Conservation (phyloP, 1,140 invertebrate genomes). For the Drosophila lini region DNA sequence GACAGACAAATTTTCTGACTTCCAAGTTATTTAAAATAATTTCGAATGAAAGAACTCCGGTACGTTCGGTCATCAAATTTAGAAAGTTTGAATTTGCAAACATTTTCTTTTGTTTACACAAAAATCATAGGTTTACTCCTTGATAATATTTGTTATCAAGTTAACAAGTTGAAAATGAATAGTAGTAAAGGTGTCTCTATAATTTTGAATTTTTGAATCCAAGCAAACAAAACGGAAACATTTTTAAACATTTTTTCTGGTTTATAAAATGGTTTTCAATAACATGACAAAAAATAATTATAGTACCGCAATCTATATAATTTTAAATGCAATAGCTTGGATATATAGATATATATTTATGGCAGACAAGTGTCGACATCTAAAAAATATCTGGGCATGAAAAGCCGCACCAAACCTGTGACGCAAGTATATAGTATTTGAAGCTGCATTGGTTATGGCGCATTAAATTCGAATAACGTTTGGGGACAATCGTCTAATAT, state of each 20-base stretch:
- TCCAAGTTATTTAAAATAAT: too few relatives aligned
- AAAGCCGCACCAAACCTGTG: conserved; percentile 45
- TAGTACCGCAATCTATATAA: conserved; percentile 4
- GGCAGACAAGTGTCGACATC: conserved; percentile 10
- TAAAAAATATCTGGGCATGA: not conserved
- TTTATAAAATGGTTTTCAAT: too few relatives aligned
- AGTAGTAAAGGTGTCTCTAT: conserved; percentile 2
- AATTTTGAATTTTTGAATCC: not conserved
- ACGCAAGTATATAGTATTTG: conserved; percentile 48
- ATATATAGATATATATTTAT: conserved; percentile 8
- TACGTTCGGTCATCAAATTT: too few relatives aligned
- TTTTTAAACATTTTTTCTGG: too few relatives aligned
- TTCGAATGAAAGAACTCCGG: too few relatives aligned
- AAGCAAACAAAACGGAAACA: too few relatives aligned
- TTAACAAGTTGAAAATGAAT: not conserved
- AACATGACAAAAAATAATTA: not conserved
- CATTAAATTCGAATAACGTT: conserved; percentile 69
- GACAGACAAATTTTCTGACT: too few relatives aligned
- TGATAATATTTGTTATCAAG: not conserved
- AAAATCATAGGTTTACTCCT: too few relatives aligned
- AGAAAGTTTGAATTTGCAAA: not conserved
- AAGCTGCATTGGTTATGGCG: conserved; percentile 73
- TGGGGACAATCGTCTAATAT: conserved; percentile 53
- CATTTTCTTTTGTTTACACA: not conserved
- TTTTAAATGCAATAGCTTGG: not conserved